A percentile compares a stretch with the other conserved stretches of the same genome.
These are phyloP conservation scores for Tetraneura akinire DNA, from an alignment of 1,140 invertebrate genomes.

Conservation along the genomic window DNA sequence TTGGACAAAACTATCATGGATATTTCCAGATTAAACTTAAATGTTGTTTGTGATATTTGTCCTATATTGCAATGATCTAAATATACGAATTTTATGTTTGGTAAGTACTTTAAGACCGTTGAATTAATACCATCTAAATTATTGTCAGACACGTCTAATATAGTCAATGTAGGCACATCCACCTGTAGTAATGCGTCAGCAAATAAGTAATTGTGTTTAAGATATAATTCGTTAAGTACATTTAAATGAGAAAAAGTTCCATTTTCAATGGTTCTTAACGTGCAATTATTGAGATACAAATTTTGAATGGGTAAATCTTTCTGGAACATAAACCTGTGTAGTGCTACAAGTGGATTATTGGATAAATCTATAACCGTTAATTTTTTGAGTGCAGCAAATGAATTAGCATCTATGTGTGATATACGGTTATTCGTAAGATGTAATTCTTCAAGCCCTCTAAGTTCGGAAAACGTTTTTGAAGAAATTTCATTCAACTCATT, in stretches of 20 bases:
- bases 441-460: conserved; percentile 70
- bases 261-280: conserved; percentile 65
- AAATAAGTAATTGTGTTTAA: conserved; percentile 73
- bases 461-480: conserved; percentile 67
- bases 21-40: conserved; percentile 74
- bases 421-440: conserved; percentile 67
- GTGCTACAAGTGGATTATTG: conserved; percentile 63
- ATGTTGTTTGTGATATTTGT: conserved; percentile 68
- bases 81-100: conserved; percentile 71
- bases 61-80: conserved; percentile 71
- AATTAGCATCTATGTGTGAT: conserved; percentile 63
- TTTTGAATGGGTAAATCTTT: conserved; percentile 64
- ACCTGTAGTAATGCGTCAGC: conserved; percentile 68
- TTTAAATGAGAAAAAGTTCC: conserved; percentile 68
- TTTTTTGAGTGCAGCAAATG: conserved; percentile 65
- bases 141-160: conserved; percentile 73
- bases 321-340: conserved; percentile 65
- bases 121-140: conserved; percentile 69
- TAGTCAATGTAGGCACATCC: conserved; percentile 71
- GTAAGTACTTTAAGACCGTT: conserved; percentile 71
- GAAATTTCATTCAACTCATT: conserved; percentile 71
- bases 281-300: conserved; percentile 66
- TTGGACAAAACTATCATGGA: conserved; percentile 70
- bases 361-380: conserved; percentile 67
- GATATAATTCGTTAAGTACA: conserved; percentile 70